Evolutionary conservation across 2,797 vertebrate species (phyloP).

Genomic region (Natrix natrix): DNA sequence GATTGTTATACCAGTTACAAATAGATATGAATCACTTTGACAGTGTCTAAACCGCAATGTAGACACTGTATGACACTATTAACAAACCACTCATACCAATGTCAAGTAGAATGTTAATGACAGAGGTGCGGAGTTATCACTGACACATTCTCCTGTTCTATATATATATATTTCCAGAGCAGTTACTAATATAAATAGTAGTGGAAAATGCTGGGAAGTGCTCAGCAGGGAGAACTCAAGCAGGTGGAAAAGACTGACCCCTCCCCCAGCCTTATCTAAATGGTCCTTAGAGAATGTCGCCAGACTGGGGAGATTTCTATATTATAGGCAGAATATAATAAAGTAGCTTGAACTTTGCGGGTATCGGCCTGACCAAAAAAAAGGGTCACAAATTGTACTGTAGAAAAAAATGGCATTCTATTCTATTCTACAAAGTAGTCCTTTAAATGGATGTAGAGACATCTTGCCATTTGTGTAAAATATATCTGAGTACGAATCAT

Average conservation of each 20-base stretch:
- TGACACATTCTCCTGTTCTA: background rate
- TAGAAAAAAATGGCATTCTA: background rate
- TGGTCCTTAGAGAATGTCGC: background rate
- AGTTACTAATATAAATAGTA: background rate
- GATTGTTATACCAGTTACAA: background rate
- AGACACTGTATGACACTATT: background rate
- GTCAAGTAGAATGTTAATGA: background rate
- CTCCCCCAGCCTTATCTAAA: background rate
- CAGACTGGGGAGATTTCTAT: background rate
- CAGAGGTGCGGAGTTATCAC: background rate
- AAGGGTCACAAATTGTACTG: background rate
- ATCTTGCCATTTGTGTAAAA: background rate
- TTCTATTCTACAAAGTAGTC: background rate
- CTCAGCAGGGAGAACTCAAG: background rate
- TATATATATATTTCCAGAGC: background rate
- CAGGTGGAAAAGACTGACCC: background rate
- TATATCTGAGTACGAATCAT: background rate
- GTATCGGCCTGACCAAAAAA: background rate
- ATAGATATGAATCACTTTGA: background rate
- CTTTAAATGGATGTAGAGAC: background rate
- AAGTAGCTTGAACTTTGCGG: background rate
- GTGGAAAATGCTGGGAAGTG: background rate
- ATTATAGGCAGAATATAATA: background rate
- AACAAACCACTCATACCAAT: background rate
- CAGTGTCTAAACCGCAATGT: background rate